Base-by-base conservation (phyloP, 2,888 invertebrate species). In the Eudemis profundana region DNA sequence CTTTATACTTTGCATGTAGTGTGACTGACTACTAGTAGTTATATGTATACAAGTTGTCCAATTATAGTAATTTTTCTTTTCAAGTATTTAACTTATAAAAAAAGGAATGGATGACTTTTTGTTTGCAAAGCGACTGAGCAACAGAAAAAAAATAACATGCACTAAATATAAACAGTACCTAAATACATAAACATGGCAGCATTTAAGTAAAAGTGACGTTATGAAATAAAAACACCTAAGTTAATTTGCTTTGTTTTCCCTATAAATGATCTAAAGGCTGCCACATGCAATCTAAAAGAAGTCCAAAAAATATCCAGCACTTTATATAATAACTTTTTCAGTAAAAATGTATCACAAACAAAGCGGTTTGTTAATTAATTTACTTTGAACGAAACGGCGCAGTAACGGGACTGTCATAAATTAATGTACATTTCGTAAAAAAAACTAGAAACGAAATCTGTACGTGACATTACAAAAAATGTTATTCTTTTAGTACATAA, bases 221-320 rank as follows among this genome's bases (percentile, higher is more conserved):
- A 33, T 10, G 7, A 33, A 33, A 33, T 33, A 33, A 8, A 33
- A 33, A 33, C 8, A 2, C 8, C 10, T n/a, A 44, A 44, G 15
- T n/a, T 21, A 42, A 42, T 53, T 51, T 42, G 36, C 27, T 42
- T 61, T 44, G 51, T 33, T 29, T 50, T 61, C 44, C 33, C 42
- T 56, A 27, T 29, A 56, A 56, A 56, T 15, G 56, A 56, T 56
- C 56, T 29, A 12, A 56, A 56, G 19, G 42, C 56, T 56, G 44
- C 29, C 29, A 56, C 29, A 56, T 29, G 29, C 56, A 56, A 19
- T 12, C 17, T n/a, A 19, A 56, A 56, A 29, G 17, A 56, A n/a
- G 44, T 19, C 10, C 29, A 44, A 27, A 53, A 44, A 44, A 29
- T 8, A 56, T 8, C 29, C n/a, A 44, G 27, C 42, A 56, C 54